phyloP scores from a whole-genome alignment of 2,797 vertebrate genomes.

The Cossypha polioptera region DNA sequence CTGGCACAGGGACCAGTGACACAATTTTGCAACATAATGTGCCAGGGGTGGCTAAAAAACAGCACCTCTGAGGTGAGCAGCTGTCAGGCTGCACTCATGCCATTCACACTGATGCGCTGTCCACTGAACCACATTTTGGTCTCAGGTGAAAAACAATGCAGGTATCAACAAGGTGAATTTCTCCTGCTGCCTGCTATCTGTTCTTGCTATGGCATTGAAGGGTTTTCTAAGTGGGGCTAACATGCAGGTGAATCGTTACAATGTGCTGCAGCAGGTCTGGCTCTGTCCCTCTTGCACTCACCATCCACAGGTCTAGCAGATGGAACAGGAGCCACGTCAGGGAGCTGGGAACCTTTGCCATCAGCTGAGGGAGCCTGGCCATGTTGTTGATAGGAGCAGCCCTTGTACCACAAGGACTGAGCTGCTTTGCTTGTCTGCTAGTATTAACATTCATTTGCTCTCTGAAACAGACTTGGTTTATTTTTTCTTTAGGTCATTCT shows the following conservation, averaged over 20 bases:
- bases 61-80: background rate
- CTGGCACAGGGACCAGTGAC: fast-evolving
- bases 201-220: background rate
- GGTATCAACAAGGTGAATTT: background rate
- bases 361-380: background rate
- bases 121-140: background rate
- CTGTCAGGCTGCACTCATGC: fast-evolving
- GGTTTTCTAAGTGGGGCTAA: background rate
- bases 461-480: conserved; percentile 9
- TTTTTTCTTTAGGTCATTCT: conserved; percentile 41
- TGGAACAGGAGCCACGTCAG: background rate
- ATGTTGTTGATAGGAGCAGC: background rate
- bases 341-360: background rate
- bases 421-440: background rate
- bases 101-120: background rate
- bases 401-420: background rate
- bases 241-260: background rate
- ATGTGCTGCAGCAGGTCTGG: background rate
- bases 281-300: fast-evolving
- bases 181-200: background rate
- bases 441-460: conserved; percentile 54
- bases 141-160: background rate
- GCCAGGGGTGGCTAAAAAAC: background rate
- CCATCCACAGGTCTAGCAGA: background rate
- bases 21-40: background rate